Evolutionary conservation across 2,113 vertebrate species (phyloP), one percentile per base, ranked within the genome.

Genomic region (Orthonyx spaldingii): DNA sequence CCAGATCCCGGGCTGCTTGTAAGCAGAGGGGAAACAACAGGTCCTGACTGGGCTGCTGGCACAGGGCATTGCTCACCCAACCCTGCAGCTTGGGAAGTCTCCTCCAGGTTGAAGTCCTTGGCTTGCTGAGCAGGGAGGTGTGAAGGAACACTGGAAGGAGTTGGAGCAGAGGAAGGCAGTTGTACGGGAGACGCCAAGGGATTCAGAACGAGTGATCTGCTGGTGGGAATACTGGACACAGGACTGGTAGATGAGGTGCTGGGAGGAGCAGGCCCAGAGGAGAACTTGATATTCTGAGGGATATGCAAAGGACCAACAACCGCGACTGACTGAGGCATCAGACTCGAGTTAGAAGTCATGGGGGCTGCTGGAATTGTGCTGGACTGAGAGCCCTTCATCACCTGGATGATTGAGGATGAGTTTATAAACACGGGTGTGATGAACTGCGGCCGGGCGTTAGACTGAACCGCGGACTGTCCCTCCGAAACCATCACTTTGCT

Each of bases 361-460:
- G 98, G 95, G 56, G 98, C 94, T 91, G 98, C 80, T 69, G 98
- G 98, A 76, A 98, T 94, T 0, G 98, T 97, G 86, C 98, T 98
- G 55, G 99, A 96, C 90, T 99, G 99, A 69, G 99, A 98, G 85
- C 98, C 98, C 93, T 99, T 98, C 97, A 99, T 98, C 57, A 99
- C 99, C 93, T 99, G 99, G 95, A 99, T 99, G 95, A 99, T 98
- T 28, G 98, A 99, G 8, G 98, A 98, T 6, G 98, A 98, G 95
- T 99, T 99, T 88, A 99, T 99, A 96, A 99, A 99, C 74, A 99
- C 98, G 3, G 99, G 99, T 23, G 99, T 98, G 59, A 99, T 99
- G 59, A 99, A 99, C 92, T 99, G 99, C 8, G 98, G 97, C 68
- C 99, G 98, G 22, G 98, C 44, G 13, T 44, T 98, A 20, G 98